These are phyloP conservation scores for Hypena proboscidalis DNA, from an alignment of 2,888 invertebrate species.

Conservation along the genomic window DNA sequence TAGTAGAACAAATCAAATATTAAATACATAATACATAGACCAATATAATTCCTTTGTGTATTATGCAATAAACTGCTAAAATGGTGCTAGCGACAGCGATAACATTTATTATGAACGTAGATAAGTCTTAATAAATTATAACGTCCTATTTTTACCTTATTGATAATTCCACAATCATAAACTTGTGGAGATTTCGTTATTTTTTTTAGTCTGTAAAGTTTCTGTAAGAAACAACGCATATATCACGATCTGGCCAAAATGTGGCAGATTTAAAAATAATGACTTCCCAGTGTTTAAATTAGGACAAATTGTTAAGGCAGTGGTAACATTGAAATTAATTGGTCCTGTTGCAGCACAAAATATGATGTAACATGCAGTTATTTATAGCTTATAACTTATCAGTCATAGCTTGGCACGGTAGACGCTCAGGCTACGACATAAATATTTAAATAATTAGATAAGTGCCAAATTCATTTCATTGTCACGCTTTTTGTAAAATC, in stretches of 20 bases:
- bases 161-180: constrained; percentile 14
- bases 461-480: constrained; percentile 65
- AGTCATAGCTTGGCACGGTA: constrained; percentile 33
- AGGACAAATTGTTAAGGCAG: constrained; percentile 7
- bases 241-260: constrained; percentile 16
- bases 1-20: constrained; percentile 27
- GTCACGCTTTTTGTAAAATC: constrained; percentile 39
- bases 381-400: constrained; percentile 17
- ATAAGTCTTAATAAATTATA: constrained; percentile 24
- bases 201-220: constrained; percentile 15
- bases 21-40: constrained; percentile 18
- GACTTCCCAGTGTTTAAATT: constrained; percentile 18
- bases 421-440: constrained; percentile 27
- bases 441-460: constrained; percentile 49
- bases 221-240: constrained; percentile 24
- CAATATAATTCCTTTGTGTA: constrained; percentile 29
- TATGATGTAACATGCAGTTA: constrained; percentile 17
- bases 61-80: constrained; percentile 28
- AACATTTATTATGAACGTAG: constrained; percentile 33
- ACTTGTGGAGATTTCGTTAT: constrained; percentile 16
- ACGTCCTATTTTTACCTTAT: constrained; percentile 22
- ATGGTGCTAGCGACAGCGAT: constrained; percentile 47
- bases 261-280: constrained; percentile 21
- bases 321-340: constrained; percentile 8
- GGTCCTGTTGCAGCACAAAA: constrained; percentile 34